Base-by-base conservation (phyloP, 2,888 invertebrate species). In the Ophioninae sp. region DNA sequence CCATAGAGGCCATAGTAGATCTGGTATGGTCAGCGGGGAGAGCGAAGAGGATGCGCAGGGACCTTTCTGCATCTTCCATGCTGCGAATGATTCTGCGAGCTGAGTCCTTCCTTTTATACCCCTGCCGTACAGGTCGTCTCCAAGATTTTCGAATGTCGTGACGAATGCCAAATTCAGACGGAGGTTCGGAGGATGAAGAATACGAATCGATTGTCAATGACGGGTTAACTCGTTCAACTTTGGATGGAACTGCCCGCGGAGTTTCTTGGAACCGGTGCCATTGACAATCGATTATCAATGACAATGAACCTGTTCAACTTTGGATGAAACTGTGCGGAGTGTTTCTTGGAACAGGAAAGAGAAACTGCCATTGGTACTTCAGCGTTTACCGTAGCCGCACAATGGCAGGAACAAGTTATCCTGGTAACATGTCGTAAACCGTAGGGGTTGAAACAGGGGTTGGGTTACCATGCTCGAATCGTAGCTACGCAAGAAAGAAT, bases 111-210 rank as follows among this genome's bases (percentile, higher is more conserved):
- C 58, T 58, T 10, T 71, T n/a, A 10, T 44, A 20, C 9, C 56
- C 23, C n/a, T 37, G 30, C 3, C 72, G 10, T 41, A 39, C 22
- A 20, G 23, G 41, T 20, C 39, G 39, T 17, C 59, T 86, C 85
- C 78, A 82, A 86, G 87, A 88, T 88, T 86, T 88, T 88, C 86
- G 80, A 86, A 85, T 86, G 83, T 85, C 59, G 68, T 81, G 75
- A 81, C 81, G 76, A 81, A 85, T 80, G 81, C 73, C 73, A 83
- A 79, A 83, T 86, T 86, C 81, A 74, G 74, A 5, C 71, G 20
- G 44, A 56, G 17, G 63, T 9, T 1, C 3, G 20, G 7, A n/a
- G 37, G 44, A 10, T 22, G 61, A 61, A 65, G 51, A 63, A 64
- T 9, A 63, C 37, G 68, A 30, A 30, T 23, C 64, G 51, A 37